phyloP scores from a whole-genome alignment of 2,888 invertebrate genomes.

The Protodeltote pygarga region DNA sequence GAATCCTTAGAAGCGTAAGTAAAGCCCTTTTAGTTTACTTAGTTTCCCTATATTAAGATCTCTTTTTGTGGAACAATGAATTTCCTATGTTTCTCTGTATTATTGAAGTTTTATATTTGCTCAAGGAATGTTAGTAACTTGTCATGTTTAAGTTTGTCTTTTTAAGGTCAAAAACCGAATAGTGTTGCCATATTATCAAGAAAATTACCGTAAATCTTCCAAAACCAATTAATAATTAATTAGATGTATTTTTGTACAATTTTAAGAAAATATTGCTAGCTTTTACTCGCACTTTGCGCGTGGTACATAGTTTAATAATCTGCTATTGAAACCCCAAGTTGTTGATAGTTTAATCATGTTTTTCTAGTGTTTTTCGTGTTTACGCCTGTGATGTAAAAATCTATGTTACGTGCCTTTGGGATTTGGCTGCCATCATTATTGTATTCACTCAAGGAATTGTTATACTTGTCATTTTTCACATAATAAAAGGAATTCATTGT shows the following conservation, averaged over 20 bases:
- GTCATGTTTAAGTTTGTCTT: constrained; percentile 52
- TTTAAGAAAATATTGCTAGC: constrained; percentile 39
- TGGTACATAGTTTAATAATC: constrained; percentile 9
- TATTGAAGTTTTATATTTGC: constrained; percentile 61
- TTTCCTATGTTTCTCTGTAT: constrained; percentile 58
- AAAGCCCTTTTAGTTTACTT: constrained; percentile 54
- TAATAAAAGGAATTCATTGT: constrained; percentile 83
- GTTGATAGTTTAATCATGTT: constrained; percentile 56
- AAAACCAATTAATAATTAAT: constrained; percentile 31
- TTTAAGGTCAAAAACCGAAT: constrained; percentile 48
- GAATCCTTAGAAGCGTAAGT: constrained; percentile 57
- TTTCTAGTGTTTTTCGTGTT: constrained; percentile 46
- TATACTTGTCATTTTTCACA: constrained; percentile 72
- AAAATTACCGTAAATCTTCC: constrained; percentile 36
- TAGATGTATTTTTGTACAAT: constrained; percentile 53
- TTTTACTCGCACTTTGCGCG: constrained; percentile 17
- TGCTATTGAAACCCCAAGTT: constrained; percentile 42
- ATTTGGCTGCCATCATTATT: constrained; percentile 65
- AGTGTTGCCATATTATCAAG: constrained; percentile 53
- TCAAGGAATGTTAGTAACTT: constrained; percentile 73
- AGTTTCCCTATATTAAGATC: constrained; percentile 64
- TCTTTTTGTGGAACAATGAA: constrained; percentile 73
- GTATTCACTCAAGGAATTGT: constrained; percentile 70
- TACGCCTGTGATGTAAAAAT: constrained; percentile 58
- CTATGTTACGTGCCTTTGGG: constrained; percentile 70